A percentile compares a stretch with the other conserved stretches of the same genome.
Evolutionary conservation across 2,888 invertebrate genomes (phyloP).

Genomic region (Liposcelis brunnea): DNA sequence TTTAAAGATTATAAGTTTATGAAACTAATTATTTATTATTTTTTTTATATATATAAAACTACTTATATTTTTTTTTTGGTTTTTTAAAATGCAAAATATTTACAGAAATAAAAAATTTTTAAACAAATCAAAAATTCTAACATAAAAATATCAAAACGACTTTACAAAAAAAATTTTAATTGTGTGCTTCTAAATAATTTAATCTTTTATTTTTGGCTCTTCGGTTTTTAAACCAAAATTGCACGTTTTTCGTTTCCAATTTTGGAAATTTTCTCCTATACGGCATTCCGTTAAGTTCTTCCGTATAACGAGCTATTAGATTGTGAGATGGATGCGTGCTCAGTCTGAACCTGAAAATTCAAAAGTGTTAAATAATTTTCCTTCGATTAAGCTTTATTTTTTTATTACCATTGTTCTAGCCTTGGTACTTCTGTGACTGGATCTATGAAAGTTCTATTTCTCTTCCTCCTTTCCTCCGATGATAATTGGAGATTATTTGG

Average conservation of each 20-base stretch:
- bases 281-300: conserved; percentile 90
- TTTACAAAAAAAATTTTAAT: no score
- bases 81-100: no score
- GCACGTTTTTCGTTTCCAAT: conserved; percentile 97
- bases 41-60: no score
- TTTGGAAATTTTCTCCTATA: conserved; percentile 96
- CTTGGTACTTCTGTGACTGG: conserved; percentile 95
- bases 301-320: conserved; percentile 92
- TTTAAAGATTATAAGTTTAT: no score
- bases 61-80: no score
- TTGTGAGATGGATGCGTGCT: conserved; percentile 98
- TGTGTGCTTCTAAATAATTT: conserved; percentile 27
- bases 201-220: conserved; percentile 95
- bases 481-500: no score
- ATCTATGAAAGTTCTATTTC: conserved; percentile 97
- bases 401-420: conserved; percentile 65
- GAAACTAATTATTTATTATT: no score
- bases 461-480: conserved; percentile 68
- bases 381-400: no score
- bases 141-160: no score
- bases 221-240: conserved; percentile 99
- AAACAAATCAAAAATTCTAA: no score
- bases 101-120: no score
- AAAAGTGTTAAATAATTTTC: no score
- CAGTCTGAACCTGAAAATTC: conserved; percentile 50